Conservation (phyloP, 1,140 invertebrate species). For the Harpegnathos saltator region DNA sequence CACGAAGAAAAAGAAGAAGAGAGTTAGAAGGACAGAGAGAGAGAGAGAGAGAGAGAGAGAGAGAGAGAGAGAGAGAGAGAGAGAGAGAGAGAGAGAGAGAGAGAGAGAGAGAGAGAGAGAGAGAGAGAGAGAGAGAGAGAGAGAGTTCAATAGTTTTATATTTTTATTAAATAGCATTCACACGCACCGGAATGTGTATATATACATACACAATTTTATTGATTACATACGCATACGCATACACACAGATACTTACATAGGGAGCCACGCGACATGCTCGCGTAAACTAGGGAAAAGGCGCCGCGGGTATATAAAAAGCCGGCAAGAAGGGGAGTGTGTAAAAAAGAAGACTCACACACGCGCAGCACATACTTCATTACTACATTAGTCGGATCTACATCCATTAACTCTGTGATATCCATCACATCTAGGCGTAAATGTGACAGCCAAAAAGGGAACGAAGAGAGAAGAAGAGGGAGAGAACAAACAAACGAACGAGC, state of each 20-base stretch:
- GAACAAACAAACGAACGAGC: conserved; percentile 17
- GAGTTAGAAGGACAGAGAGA: neutral
- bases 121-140: too few species aligned
- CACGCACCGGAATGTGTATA: conserved; percentile 15
- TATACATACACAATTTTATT: conserved; percentile 39
- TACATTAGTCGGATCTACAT: conserved; percentile 44
- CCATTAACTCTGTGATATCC: conserved; percentile 71
- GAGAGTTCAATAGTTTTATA: conserved; percentile 59
- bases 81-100: neutral
- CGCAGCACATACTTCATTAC: neutral
- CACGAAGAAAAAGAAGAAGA: too few species aligned
- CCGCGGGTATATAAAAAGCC: neutral
- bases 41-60: neutral
- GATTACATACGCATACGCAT: conserved; percentile 12
- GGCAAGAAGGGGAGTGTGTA: neutral
- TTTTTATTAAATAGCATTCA: conserved; percentile 48
- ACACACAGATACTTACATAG: conserved; percentile 36
- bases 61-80: too few species aligned
- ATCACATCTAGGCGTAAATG: conserved; percentile 61
- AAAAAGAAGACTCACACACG: neutral
- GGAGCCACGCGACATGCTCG: conserved; percentile 13
- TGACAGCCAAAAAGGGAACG: conserved; percentile 63
- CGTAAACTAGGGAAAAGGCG: conserved; percentile 3
- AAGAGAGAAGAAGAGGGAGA: conserved; percentile 17
- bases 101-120: too few species aligned